These are phyloP conservation scores for Panthera leo DNA, from an alignment of 2,113 vertebrate species.

Conservation along the genomic window DNA sequence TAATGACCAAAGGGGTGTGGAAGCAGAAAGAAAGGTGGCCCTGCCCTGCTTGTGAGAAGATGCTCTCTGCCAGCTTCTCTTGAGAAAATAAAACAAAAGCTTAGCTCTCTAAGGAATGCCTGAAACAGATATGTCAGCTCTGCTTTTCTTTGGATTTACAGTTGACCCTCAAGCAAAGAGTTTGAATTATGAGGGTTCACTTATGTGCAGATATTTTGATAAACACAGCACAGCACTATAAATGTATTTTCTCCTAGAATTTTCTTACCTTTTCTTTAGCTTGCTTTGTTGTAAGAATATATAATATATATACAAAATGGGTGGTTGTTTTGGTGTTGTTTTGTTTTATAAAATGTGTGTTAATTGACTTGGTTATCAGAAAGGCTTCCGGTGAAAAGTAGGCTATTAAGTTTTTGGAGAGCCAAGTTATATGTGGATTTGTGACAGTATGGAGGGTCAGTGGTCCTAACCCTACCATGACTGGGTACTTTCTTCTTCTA, in stretches of 20 bases:
- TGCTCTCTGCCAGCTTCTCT: too few relatives aligned
- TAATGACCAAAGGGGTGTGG: background rate
- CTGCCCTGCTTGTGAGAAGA: background rate
- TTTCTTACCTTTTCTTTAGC: background rate
- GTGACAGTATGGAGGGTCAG: background rate
- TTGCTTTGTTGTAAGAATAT: background rate
- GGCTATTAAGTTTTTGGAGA: background rate
- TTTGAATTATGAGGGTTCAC: background rate
- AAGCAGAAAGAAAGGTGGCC: background rate
- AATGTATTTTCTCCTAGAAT: background rate
- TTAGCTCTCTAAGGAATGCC: background rate
- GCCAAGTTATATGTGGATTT: background rate
- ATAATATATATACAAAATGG: background rate
- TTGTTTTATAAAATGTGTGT: too few relatives aligned
- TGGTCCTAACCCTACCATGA: background rate
- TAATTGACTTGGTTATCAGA: background rate
- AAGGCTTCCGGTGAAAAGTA: background rate
- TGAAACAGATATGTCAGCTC: too few relatives aligned
- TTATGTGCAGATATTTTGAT: background rate
- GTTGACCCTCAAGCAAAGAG: background rate
- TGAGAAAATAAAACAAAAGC: background rate
- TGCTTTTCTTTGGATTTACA: background rate
- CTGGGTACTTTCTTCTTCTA: background rate
- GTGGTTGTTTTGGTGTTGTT: too few relatives aligned
- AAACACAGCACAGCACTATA: background rate